Conservation (phyloP, 2,888 invertebrate species). For the Chironomus riparius region DNA sequence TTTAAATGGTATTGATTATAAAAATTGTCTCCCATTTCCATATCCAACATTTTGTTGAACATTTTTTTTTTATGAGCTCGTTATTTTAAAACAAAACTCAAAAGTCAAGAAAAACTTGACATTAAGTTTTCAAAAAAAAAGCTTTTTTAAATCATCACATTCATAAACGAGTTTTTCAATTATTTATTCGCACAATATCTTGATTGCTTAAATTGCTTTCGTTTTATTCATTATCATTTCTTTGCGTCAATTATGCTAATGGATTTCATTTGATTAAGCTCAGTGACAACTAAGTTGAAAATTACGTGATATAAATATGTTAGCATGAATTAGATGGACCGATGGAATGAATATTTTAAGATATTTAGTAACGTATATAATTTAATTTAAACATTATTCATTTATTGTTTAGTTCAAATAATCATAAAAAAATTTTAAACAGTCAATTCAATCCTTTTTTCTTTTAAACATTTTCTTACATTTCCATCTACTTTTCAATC, state of each 20-base stretch:
- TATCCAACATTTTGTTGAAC: not conserved
- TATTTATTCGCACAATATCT: not conserved
- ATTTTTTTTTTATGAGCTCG: not conserved
- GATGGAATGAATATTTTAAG: not conserved
- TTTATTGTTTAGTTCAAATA: no score
- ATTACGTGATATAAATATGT: not conserved
- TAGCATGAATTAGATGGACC: not conserved
- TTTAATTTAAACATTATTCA: not conserved
- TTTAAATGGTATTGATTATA: no score
- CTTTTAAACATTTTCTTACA: no score
- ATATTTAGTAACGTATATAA: constrained; percentile 24
- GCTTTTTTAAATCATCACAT: not conserved
- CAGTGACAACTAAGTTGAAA: no score
- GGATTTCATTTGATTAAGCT: not conserved
- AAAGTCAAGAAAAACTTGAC: no score
- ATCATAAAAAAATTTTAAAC: no score
- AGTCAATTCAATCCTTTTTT: no score
- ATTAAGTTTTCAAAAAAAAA: not conserved
- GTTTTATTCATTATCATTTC: not conserved
- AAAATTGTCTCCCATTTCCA: not conserved
- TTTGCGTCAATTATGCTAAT: not conserved
- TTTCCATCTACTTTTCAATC: no score
- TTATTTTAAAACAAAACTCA: not conserved
- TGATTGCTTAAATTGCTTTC: not conserved
- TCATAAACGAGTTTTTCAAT: not conserved